Conservation (phyloP, 2,797 vertebrate genomes). For the Paramormyrops hopkinsi region DNA sequence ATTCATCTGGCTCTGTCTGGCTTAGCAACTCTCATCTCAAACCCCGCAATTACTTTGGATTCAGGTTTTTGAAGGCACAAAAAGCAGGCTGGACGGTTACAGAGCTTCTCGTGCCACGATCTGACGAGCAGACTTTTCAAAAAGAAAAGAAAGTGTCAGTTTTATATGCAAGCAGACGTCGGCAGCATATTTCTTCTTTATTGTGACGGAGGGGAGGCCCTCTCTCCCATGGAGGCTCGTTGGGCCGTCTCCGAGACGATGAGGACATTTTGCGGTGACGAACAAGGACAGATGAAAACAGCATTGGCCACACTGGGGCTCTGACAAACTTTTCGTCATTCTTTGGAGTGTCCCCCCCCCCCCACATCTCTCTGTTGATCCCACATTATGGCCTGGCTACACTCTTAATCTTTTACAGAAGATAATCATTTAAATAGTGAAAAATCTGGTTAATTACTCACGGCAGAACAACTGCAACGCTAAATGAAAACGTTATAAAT, state of each 20-base stretch:
- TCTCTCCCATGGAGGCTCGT: neutral
- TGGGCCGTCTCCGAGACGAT: neutral
- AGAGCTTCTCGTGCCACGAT: neutral
- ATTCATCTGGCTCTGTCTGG: constrained; percentile 26
- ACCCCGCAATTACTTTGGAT: neutral
- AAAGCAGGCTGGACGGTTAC: neutral
- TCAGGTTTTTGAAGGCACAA: neutral
- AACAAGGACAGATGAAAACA: neutral
- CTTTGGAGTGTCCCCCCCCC: neutral
- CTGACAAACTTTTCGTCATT: constrained; percentile 17
- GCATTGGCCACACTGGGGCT: neutral
- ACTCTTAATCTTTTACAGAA: constrained; percentile 11
- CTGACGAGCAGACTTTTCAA: neutral
- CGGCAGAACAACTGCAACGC: neutral
- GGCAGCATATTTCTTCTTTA: neutral
- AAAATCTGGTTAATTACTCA: neutral
- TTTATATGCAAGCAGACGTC: neutral
- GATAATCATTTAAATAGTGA: neutral
- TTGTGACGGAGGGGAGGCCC: neutral
- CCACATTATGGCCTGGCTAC: neutral
- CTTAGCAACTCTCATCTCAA: constrained; percentile 30
- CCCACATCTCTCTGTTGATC: neutral
- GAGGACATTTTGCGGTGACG: constrained; percentile 11
- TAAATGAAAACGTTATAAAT: neutral
- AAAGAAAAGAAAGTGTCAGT: neutral